Conservation (phyloP, 1,140 invertebrate genomes). For the Zaprionus taronus region DNA sequence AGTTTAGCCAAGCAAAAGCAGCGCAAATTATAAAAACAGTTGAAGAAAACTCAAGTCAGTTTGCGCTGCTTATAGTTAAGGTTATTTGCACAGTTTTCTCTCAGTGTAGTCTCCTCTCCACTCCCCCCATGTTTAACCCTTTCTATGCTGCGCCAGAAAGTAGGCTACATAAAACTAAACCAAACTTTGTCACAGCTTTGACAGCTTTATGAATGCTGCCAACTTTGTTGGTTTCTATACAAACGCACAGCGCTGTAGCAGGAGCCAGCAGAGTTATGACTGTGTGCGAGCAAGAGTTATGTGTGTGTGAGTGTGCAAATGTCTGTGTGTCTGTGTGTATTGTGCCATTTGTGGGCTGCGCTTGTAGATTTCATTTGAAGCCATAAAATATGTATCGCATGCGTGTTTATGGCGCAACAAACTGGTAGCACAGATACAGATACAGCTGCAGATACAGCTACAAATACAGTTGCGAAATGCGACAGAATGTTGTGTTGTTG, state of each 20-base stretch:
- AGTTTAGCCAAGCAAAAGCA: not conserved
- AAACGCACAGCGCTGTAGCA: slow-evolving; percentile 8
- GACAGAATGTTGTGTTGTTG: not conserved
- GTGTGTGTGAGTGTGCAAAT: slow-evolving; percentile 8
- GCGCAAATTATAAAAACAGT: not conserved
- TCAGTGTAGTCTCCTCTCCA: not conserved
- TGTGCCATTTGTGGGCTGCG: slow-evolving; percentile 36
- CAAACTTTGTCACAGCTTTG: slow-evolving; percentile 11
- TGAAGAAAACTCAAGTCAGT: too few relatives aligned
- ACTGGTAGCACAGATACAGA: not conserved
- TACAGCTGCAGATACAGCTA: slow-evolving; percentile 26
- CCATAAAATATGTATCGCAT: slow-evolving; percentile 75
- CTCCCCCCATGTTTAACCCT: not conserved
- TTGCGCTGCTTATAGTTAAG: too few relatives aligned
- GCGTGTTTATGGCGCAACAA: slow-evolving; percentile 58
- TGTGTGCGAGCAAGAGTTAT: slow-evolving; percentile 20
- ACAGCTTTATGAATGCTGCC: slow-evolving; percentile 22
- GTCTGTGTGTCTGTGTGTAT: slow-evolving; percentile 33
- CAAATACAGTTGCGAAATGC: slow-evolving; percentile 36
- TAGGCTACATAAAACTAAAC: slow-evolving; percentile 28
- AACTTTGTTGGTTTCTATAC: slow-evolving; percentile 25
- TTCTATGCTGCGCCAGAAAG: slow-evolving; percentile 9
- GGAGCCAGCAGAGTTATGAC: slow-evolving; percentile 11
- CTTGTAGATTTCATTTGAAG: slow-evolving; percentile 50
- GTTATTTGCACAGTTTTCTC: not conserved